Base-by-base conservation (phyloP, 2,797 vertebrate genomes). In the Brachyrhaphis roseni region DNA sequence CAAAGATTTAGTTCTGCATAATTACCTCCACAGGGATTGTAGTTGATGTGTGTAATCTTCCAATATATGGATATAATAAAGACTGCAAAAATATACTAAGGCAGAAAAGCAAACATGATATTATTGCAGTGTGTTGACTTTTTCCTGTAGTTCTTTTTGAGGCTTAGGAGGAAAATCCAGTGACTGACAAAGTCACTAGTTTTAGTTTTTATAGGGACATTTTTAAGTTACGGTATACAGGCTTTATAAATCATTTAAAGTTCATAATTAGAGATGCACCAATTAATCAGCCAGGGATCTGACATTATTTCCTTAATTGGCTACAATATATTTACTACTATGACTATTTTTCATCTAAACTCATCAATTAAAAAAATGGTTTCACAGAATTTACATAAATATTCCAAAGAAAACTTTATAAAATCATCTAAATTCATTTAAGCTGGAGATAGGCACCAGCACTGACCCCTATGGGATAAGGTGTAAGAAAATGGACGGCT, bases 11-110 rank as follows among this genome's bases (percentile, higher is more conserved):
- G 51, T 74, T 71, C 79, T 57, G 74, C 78, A 76, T 76, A 85
- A 85, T 86, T 76, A 83, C 59, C 59, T 53, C 64, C 59, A 77
- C 70, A 68, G 76, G 72, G 62, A 51, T 75, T 74, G 77, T 72
- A 74, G 75, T 59, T 51, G 68, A 82, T 78, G 28, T 53, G 20
- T 53, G 62, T 39, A 64, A 57, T 72, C 43, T 79, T 74, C 43
- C 45, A 59, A 43, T 20, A 71, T 11, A 74, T 46, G 5, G 13
- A 18, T 45, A 43, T 34, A 0, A 18, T 43, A 55, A 47, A 55
- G 39, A 53, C 28, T 64, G 15, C 28, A 53, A 23, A 55, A 74
- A 26, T 74, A 26, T 55, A 55, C 34, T 53, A 55, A 43, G 41
- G 55, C 34, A 39, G 47, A 73, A 43, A 0, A 26, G 51, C 59